Evolutionary conservation across 2,888 invertebrate genomes (phyloP), one percentile per base, ranked within the genome.

Genomic region (Metallyticus violacea): DNA sequence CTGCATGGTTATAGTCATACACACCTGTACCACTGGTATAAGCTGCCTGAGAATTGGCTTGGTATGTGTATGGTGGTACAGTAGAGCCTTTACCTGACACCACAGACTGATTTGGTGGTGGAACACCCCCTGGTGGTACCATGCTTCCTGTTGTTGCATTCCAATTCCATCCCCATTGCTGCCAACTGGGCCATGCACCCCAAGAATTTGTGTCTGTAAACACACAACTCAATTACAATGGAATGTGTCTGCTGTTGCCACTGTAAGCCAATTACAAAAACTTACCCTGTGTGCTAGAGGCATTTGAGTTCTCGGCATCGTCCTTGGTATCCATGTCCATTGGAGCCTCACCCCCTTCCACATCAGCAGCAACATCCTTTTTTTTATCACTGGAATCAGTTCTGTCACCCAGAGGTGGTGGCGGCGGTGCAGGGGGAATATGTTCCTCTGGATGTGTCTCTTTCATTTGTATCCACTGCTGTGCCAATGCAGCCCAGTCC

Each of bases 401-500:
- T 89, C 92, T 92, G 40, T 90, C 87, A 22, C 89, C 88, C 79
- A 91, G 91, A 28, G 92, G 89, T 0, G 94, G 93, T 0, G 94
- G 93, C 4, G 95, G 94, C 9, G 95, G 94, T 77, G 94, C 94
- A 26, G 94, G 93, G 7, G 94, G 93, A 79, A 94, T 92, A 77
- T 94, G 93, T 77, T 94, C 93, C 77, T 93, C 93, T 79, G 93
- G 92, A 92, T 26, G 92, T 7, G 96, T 95, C 90, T 97, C 97
- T 91, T 98, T 97, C 97, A 98, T 98, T 91, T 97, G 97, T 89
- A 99, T 99, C 99, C 99, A 99, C 94, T 99, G 98, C 91, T 99
- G 98, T 29, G 99, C 99, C 90, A 99, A 93, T 40, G 97, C 96
- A 15, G 98, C 99, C 99, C 99, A 99, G 92, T 99, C 99, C 87